Conservation (phyloP, 2,888 invertebrate species). For the Euclidia mi region DNA sequence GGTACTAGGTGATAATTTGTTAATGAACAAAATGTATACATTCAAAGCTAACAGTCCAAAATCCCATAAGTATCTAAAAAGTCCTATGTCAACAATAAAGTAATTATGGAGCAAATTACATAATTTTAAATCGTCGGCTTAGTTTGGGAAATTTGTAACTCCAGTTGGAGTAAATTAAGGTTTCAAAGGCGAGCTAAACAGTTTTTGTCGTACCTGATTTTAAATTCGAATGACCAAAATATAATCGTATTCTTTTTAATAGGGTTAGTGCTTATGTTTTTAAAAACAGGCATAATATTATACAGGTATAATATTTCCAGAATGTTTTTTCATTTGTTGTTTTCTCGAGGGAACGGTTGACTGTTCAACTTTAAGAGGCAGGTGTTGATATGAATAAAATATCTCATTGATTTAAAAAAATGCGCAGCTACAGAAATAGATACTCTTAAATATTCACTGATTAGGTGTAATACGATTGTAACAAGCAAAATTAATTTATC, state of each 20-base stretch:
- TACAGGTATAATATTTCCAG: no score
- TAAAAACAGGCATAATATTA: neutral
- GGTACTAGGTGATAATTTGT: no score
- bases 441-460: no score
- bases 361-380: no score
- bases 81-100: slow-evolving; percentile 9
- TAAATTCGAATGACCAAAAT: slow-evolving; percentile 1
- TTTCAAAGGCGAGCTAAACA: slow-evolving; percentile 13
- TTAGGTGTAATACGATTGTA: no score
- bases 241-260: slow-evolving; percentile 21
- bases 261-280: slow-evolving; percentile 27
- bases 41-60: neutral
- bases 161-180: slow-evolving; percentile 14
- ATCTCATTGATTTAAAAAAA: no score
- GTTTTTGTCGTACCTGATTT: slow-evolving; percentile 5
- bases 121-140: slow-evolving; percentile 4
- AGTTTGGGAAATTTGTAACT: slow-evolving; percentile 4
- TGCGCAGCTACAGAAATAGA: no score
- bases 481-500: no score
- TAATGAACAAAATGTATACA: neutral
- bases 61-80: slow-evolving; percentile 4
- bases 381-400: no score
- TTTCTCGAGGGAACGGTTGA: no score
- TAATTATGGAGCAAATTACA: slow-evolving; percentile 14
- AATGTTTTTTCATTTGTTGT: no score